Base-by-base conservation (phyloP, 2,888 invertebrate species). In the Tipula lateralis region DNA sequence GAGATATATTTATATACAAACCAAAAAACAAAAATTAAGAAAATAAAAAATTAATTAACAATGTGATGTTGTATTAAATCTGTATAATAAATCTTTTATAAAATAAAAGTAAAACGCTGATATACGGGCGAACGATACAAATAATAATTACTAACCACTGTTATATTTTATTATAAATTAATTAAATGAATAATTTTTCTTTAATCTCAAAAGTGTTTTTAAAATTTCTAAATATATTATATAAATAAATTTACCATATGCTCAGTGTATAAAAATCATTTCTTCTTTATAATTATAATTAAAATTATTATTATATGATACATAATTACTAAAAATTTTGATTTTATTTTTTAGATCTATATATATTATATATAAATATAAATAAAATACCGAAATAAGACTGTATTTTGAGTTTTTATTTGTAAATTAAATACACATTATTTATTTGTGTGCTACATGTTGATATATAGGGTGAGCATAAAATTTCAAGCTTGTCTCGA, bases 261-360 rank as follows among this genome's bases (percentile, higher is more conserved):
- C 66, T 66, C 66, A 66, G 66, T 66, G 66, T 66, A 66, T 66
- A 19, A 66, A 50, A 66, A 66, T 66, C 66, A 66, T 66, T 66
- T 24, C 16, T 66, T 66, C 66, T 66, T n/a, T n/a, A 12, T 12
- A 66, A 66, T 24, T 66, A 66, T 24, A 66, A 24, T 66, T 66
- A 50, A 16, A 66, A 66, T 7, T 66, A 24, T 44, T n/a, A 66
- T 44, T 32, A 32, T 32, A 7, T 32, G 39, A 7, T 66, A 12
- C 5, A 66, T 24, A 44, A 16, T 66, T 66, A 66, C 24, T 6
- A 66, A n/a, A n/a, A n/a, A 66, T 7, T 66, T 7, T 1, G 24
- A 7, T 50, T 19, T 50, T 50, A 50, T 50, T 50, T 50, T 50
- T 50, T 50, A 50, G 7, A 50, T 9, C 50, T 66, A 19, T 66